These are phyloP conservation scores for Malachius bipustulatus DNA, from an alignment of 2,888 invertebrate genomes.

Conservation along the genomic window DNA sequence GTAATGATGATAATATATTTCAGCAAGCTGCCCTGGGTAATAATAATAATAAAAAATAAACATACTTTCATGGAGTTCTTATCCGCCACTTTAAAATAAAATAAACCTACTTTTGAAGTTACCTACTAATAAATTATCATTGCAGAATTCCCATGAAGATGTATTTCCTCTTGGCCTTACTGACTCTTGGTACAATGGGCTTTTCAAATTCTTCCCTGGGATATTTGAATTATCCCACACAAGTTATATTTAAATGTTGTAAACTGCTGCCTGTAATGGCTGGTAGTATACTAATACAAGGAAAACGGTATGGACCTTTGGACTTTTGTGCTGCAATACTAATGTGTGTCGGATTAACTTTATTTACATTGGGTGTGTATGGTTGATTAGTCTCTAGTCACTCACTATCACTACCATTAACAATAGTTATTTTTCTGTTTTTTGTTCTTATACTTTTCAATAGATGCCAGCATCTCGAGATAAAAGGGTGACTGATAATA, in stretches of 20 bases:
- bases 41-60: too few species aligned
- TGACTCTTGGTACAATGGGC: conserved; percentile 93
- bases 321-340: conserved; percentile 74
- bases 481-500: too few species aligned
- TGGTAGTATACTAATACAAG: conserved; percentile 86
- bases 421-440: too few species aligned
- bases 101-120: neutral
- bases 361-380: conserved; percentile 76
- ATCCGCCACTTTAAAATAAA: too few species aligned
- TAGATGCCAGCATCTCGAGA: too few species aligned
- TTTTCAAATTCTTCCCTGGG: conserved; percentile 89
- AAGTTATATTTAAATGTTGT: conserved; percentile 95
- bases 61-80: too few species aligned
- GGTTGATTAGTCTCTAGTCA: too few species aligned
- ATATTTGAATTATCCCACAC: conserved; percentile 92
- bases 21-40: too few species aligned
- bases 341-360: conserved; percentile 81
- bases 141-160: conserved; percentile 71
- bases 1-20: too few species aligned
- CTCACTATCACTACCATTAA: too few species aligned
- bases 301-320: conserved; percentile 69
- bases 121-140: conserved; percentile 24
- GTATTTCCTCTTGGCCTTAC: conserved; percentile 69
- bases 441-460: too few species aligned
- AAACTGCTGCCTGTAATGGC: conserved; percentile 92